Base-by-base conservation (phyloP, 2,797 vertebrate species). In the Anas bernieri region DNA sequence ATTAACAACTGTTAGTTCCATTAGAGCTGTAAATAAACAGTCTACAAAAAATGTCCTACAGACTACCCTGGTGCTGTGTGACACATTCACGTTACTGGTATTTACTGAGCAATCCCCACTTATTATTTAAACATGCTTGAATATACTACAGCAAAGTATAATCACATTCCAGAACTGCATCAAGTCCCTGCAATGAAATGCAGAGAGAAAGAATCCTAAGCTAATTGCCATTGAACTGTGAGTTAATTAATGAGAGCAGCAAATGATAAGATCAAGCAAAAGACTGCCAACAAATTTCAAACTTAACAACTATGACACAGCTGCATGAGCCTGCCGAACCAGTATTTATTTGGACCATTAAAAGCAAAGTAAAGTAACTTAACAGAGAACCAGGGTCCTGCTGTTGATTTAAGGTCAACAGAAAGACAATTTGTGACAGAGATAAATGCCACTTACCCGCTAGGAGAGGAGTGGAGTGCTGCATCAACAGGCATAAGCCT, bases 201-300 rank as follows among this genome's bases (percentile, higher is more conserved):
- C 69, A 92, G 66, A 16, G 39, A 82, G 35, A 69, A 54, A 77
- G 31, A 55, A 33, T 76, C 63, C 45, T 62, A 11, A 83, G 52
- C 55, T 76, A 90, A 85, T 48, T 90, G 58, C 45, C 55, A 37
- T 23, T 76, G 56, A 92, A 28, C 76, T 83, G 31, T 37, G 76
- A 89, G 79, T 45, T 88, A 94, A 97, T 93, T 89, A 69, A 88
- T 0, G 3, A 88, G 55, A 46, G 31, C 43, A 92, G 41, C 37
- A 93, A 92, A 67, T 17, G 30, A 43, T 50, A 75, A 72, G 58
- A 93, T 73, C 62, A 83, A 78, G 41, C 62, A 64, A 0, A 6
- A 56, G 52, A 28, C 62, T 66, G 61, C 43, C 67, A 86, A 31
- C 30, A 45, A 61, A 61, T 70, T 52, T 41, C 67, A 62, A 82